Evolutionary conservation across 2,888 invertebrate species (phyloP), one percentile per base, ranked within the genome.

Genomic region (Deilephila porcellus): DNA sequence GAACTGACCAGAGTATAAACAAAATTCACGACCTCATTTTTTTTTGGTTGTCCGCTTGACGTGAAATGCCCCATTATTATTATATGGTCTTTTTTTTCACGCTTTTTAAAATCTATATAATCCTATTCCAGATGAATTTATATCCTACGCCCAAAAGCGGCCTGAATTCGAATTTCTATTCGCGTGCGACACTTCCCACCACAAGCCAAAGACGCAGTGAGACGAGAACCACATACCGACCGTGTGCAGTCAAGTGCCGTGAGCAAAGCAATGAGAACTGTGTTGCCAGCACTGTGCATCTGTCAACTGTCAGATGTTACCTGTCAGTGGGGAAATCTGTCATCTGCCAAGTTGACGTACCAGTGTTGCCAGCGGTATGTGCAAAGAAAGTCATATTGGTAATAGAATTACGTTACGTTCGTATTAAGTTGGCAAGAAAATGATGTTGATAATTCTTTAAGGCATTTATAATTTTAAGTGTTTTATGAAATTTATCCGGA

Each of bases 161-260:
- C 84, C 96, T 0, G 96, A 96, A 76, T 96, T 95, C 78, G 87
- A 95, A 3, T 95, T 95, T 82, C 84, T 97, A 34, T 96, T 96
- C 88, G 74, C 88, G 19, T 81, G 83, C 59, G 94, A 94, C 60
- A 72, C 83, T 2, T 60, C 88, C 2, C 88, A 88, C 29, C 83
- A 81, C 25, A 95, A 94, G 80, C 88, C 88, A 71, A 95, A 95
- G 79, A 53, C 83, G 0, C 94, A 94, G 87, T 95, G 93, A 94
- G 90, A 81, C 76, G 85, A 83, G 67, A 78, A 80, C 82, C 90
- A 87, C 88, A 86, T 91, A 81, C 89, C 91, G 77, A 88, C 92
- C n/a, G 89, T 92, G 83, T 87, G 89, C 88, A 86, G 85, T 70
- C 85, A 82, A 63, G 86, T 93, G 75, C 85, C 89, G 70, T 86